A percentile compares a stretch with the other conserved stretches of the same genome.
Conservation (phyloP, 1,140 invertebrate species). For the Ceratosolen solmsi region DNA sequence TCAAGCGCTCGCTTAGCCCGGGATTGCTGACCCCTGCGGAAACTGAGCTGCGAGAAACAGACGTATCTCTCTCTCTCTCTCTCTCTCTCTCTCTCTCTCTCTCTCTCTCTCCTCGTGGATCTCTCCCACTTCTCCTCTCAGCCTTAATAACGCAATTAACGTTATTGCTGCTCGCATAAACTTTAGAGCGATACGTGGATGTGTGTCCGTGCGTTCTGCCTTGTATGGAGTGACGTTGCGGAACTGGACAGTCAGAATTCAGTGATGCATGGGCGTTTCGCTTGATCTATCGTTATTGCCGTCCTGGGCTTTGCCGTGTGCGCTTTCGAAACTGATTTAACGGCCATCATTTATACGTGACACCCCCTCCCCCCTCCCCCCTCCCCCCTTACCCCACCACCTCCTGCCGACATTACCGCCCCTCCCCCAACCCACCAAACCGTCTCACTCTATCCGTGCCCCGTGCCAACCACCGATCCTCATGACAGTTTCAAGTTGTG, state of each 20-base stretch:
- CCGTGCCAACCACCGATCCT: not conserved
- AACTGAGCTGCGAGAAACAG: conserved; percentile 20
- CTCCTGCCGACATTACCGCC: no score
- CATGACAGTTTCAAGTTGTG: conserved; percentile 17
- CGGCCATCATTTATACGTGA: conserved; percentile 26
- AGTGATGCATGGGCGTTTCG: conserved; percentile 43
- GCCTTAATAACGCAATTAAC: conserved; percentile 68
- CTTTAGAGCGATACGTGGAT: conserved; percentile 25
- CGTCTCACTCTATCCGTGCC: not conserved
- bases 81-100: not conserved
- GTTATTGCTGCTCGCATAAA: conserved; percentile 57
- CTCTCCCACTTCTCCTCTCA: conserved; percentile 29
- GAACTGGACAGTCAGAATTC: conserved; percentile 35
- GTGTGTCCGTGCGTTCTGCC: not conserved
- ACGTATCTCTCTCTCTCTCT: not conserved
- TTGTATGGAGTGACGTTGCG: conserved; percentile 24
- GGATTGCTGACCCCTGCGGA: conserved; percentile 34
- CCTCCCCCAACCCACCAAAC: not conserved
- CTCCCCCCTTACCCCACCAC: no score
- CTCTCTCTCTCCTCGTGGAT: not conserved
- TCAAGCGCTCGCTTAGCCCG: conserved; percentile 61
- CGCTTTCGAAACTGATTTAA: conserved; percentile 46
- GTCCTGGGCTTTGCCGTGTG: not conserved
- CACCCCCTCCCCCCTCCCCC: not conserved
- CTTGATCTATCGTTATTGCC: conserved; percentile 49